Base-by-base conservation (phyloP, 2,888 invertebrate genomes). In the Priocnemis perturbator region DNA sequence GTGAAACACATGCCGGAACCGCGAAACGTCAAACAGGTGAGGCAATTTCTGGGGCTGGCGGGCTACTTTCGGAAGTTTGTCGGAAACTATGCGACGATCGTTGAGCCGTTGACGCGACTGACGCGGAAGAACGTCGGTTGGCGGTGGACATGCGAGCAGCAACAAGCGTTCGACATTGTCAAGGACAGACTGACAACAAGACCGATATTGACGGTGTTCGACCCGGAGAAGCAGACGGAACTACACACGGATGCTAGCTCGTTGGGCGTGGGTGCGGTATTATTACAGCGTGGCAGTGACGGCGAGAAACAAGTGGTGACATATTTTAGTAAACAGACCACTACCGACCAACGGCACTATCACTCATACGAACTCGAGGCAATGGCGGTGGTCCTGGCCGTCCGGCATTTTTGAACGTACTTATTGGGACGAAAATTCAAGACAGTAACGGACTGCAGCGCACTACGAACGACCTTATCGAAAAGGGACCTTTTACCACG, bases 291-390 rank as follows among this genome's bases (percentile, higher is more conserved):
- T 2, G 14, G n/a, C 1, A 30, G 53, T 3, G 26, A 50, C n/a
- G 26, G n/a, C 3, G 37, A 17, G 62, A 19, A 26, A 5, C 37
- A n/a, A 26, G 60, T 57, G 0, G 50, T 69, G 0, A 57, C 60
- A 2, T 64, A 64, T 14, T 69, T 30, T 44, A 60, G 60, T 44
- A 44, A 44, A 14, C 44, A 44, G 44, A 44, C 44, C 9, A 44
- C 44, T 9, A 44, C 14, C 7, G 62, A 64, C n/a, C 52, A 61
- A 48, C 26, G 61, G 1, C 37, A 20, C 0, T 65, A 65, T 15
- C 60, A 68, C 19, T 68, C 68, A 0, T 68, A 68, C 23, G 64
- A 68, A 3, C 21, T 68, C 19, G 68, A 68, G 14, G 64, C 64
- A 2, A 56, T 68, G 63, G 68, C 68, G 0, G 57, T 67, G 0